Evolutionary conservation across 2,888 invertebrate species (phyloP).

Genomic region (Stenodera caucasica): DNA sequence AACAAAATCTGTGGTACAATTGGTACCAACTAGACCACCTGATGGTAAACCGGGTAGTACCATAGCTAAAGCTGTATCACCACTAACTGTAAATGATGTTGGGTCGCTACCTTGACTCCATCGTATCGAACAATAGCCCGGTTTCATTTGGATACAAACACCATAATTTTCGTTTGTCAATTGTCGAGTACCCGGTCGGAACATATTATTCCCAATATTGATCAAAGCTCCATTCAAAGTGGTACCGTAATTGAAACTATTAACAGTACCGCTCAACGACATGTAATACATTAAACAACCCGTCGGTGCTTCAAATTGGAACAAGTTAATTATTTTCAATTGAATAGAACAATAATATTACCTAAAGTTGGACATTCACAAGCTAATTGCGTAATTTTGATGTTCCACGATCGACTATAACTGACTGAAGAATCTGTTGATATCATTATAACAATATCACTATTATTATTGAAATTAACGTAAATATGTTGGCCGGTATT

Average conservation of each 20-base stretch:
- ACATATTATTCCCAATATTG: conserved; percentile 26
- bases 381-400: conserved; percentile 71
- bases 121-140: conserved; percentile 73
- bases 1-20: conserved; percentile 73
- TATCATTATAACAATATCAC: conserved; percentile 69
- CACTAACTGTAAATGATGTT: conserved; percentile 72
- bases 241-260: conserved; percentile 76
- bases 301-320: conserved; percentile 65
- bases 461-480: conserved; percentile 70
- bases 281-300: conserved; percentile 79
- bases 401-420: conserved; percentile 73
- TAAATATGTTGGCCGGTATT: conserved; percentile 79
- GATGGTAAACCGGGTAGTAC: conserved; percentile 65
- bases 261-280: conserved; percentile 63
- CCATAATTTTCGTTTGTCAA: conserved; percentile 74
- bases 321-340: not conserved
- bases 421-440: conserved; percentile 64
- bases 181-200: conserved; percentile 66
- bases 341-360: conserved; percentile 41
- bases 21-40: conserved; percentile 61
- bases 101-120: conserved; percentile 61
- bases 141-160: conserved; percentile 72
- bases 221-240: conserved; percentile 47
- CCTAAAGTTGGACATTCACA: conserved; percentile 72
- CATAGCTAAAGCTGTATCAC: conserved; percentile 64